A percentile compares a stretch with the other conserved stretches of the same genome.
These are phyloP conservation scores for Sphinx pinastri DNA, from an alignment of 2,888 invertebrate genomes.

Conservation along the genomic window DNA sequence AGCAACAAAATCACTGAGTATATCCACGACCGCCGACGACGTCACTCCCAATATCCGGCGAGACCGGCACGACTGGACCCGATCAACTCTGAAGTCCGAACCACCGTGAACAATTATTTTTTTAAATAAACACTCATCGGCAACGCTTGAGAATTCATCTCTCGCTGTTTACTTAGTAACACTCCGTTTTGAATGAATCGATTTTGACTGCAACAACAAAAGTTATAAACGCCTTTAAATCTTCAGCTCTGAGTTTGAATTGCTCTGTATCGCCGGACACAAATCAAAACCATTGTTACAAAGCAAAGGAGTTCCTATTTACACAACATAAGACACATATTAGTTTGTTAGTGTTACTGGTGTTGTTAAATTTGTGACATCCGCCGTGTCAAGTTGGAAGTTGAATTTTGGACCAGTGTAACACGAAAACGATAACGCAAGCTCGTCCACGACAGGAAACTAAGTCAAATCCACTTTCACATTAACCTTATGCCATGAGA, in stretches of 20 bases:
- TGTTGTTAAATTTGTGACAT: slow-evolving; percentile 56
- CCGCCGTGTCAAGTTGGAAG: slow-evolving; percentile 56
- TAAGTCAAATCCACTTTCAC: slow-evolving; percentile 51
- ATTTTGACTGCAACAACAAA: slow-evolving; percentile 52
- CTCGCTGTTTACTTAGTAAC: slow-evolving; percentile 80
- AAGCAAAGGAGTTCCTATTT: slow-evolving; percentile 48
- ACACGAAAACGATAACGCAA: slow-evolving; percentile 38
- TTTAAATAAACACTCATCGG: slow-evolving; percentile 76
- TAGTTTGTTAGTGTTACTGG: slow-evolving; percentile 37
- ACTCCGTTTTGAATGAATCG: slow-evolving; percentile 76
- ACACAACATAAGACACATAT: slow-evolving; percentile 43
- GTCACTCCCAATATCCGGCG: slow-evolving; percentile 41
- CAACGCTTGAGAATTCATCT: slow-evolving; percentile 74
- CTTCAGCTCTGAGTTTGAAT: slow-evolving; percentile 34
- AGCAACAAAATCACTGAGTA: slow-evolving; percentile 29
- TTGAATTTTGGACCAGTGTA: slow-evolving; percentile 54
- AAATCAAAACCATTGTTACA: slow-evolving; percentile 38
- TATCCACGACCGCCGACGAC: slow-evolving; percentile 62
- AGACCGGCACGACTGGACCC: slow-evolving; percentile 54
- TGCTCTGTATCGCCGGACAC: slow-evolving; percentile 25
- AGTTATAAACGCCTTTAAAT: slow-evolving; percentile 44
- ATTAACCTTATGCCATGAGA: slow-evolving; percentile 46
- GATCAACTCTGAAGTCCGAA: slow-evolving; percentile 56
- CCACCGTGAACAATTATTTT: slow-evolving; percentile 70
- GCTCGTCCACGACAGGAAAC: slow-evolving; percentile 51